Base-by-base conservation (phyloP, 2,113 vertebrate species). In the Cromileptes altivelis region DNA sequence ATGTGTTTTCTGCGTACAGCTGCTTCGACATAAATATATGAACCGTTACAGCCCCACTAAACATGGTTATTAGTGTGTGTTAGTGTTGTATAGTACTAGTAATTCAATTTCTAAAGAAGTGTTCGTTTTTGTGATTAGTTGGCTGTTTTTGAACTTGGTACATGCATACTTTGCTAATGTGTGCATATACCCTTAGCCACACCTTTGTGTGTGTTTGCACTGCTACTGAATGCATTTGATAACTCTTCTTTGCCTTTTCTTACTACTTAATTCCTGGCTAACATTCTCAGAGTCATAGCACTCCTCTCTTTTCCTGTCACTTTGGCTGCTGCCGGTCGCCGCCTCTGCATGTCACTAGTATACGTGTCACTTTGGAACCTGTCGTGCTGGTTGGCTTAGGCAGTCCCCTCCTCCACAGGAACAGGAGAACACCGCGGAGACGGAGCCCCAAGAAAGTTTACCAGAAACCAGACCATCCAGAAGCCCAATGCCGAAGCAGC, bases 371-470 rank as follows among this genome's bases (percentile, higher is more conserved):
- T 67, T 79, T 92, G 90, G 86, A 88, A 86, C 85, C 85, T 91
- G 70, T 93, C 90, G 85, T 92, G 85, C 91, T 93, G 90, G 92
- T 93, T 94, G 93, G 94, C 94, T 95, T 95, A 93, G 94, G 94
- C 93, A 90, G 91, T 94, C 82, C 91, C 92, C 92, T 94, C 91
- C 91, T 94, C 71, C 92, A 85, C 93, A 95, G 94, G 92, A 78
- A 78, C 90, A 82, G 92, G 85, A 91, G 89, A 86, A 64, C 75
- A 85, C 23, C 13, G 89, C 83, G 65, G 85, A 87, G 88, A 86
- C 1, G 88, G 71, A 88, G 85, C 68, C 87, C 88, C 81, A 90
- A 89, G 88, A 91, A 78, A 88, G 61, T 80, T 84, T 81, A 61
- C 87, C 90, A 60, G 85, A 91, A 65, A 53, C 84, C 81, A 75